phyloP scores from a whole-genome alignment of 1,140 invertebrate genomes.

The Habropoda laboriosa region DNA sequence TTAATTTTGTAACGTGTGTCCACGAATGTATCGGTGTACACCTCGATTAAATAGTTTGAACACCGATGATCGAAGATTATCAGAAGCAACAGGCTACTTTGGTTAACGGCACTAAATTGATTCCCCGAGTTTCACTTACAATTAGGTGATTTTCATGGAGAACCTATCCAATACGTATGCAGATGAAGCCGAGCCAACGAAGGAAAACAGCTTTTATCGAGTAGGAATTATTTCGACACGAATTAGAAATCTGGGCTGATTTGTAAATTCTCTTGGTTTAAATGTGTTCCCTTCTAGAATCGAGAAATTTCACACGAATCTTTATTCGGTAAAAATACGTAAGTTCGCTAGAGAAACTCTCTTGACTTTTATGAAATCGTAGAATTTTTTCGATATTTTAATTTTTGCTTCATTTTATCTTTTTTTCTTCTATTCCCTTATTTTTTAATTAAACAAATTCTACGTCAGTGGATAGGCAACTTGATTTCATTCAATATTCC shows the following conservation, averaged over 20 bases:
- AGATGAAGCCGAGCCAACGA: background rate
- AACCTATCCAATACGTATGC: background rate
- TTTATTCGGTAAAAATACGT: too few relatives aligned
- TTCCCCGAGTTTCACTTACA: background rate
- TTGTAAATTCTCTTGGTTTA: background rate
- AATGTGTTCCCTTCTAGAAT: background rate
- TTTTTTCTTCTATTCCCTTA: too few relatives aligned
- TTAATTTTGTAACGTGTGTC: background rate
- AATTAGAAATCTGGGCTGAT: background rate
- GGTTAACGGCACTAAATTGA: background rate
- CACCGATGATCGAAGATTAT: background rate
- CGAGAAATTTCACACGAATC: too few relatives aligned
- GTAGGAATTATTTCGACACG: background rate
- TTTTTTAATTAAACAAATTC: too few relatives aligned
- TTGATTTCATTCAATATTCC: too few relatives aligned
- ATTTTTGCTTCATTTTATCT: too few relatives aligned
- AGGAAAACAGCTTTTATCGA: background rate
- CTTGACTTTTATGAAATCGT: too few relatives aligned
- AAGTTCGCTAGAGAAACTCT: too few relatives aligned
- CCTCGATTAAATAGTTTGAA: slow-evolving; percentile 3
- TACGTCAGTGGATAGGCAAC: too few relatives aligned
- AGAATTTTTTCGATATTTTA: too few relatives aligned
- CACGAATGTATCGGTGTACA: too few relatives aligned
- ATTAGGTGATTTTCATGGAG: background rate
- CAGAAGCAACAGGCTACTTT: background rate